Conservation (phyloP, 2,888 invertebrate genomes). For the Dicycla oo region DNA sequence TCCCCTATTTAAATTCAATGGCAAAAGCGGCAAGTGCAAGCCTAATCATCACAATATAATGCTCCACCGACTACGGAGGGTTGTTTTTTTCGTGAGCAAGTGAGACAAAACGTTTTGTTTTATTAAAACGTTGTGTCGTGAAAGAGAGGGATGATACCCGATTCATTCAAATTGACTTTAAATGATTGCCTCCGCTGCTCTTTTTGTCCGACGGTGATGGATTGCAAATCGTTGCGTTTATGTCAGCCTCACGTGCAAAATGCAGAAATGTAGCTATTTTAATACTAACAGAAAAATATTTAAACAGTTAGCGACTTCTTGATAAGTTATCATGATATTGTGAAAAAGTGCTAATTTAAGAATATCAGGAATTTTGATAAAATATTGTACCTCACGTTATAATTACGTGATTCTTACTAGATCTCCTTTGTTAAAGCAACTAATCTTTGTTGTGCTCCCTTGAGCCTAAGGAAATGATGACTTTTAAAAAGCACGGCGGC, state of each 20-base stretch:
- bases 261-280: slow-evolving; percentile 13
- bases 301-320: neutral
- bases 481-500: neutral
- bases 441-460: neutral
- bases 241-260: slow-evolving; percentile 68
- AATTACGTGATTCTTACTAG: neutral
- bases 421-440: neutral
- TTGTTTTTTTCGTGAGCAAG: slow-evolving; percentile 79
- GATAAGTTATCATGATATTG: neutral
- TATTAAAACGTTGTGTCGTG: slow-evolving; percentile 57
- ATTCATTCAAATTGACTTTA: slow-evolving; percentile 89
- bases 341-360: too few species aligned
- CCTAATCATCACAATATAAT: slow-evolving; percentile 90
- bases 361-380: too few species aligned
- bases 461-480: neutral
- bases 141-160: slow-evolving; percentile 72
- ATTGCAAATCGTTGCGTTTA: slow-evolving; percentile 85
- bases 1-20: slow-evolving; percentile 90
- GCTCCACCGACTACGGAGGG: slow-evolving; percentile 84
- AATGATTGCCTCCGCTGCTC: slow-evolving; percentile 84
- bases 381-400: too few species aligned
- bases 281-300: slow-evolving; percentile 3
- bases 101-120: slow-evolving; percentile 67
- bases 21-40: slow-evolving; percentile 86
- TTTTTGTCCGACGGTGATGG: slow-evolving; percentile 88